Evolutionary conservation across 1,140 invertebrate genomes (phyloP).

Genomic region (Atopsyche davidsoni): DNA sequence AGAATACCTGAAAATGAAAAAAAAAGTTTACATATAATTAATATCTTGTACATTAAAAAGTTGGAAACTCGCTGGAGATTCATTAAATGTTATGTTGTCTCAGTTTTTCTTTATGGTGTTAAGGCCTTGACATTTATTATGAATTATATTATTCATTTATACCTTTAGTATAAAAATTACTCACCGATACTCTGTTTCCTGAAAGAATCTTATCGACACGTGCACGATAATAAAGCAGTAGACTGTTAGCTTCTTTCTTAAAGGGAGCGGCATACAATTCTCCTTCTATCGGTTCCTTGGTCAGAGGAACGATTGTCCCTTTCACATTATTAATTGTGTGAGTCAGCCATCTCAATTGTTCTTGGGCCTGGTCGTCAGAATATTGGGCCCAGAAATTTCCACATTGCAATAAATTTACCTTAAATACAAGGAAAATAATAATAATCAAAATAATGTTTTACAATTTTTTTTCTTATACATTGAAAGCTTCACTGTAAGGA

Average conservation of each 20-base stretch:
- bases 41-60: conserved; percentile 1
- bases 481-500: too few relatives aligned
- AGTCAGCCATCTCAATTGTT: conserved; percentile 27
- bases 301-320: conserved; percentile 2
- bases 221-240: conserved; percentile 31
- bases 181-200: conserved; percentile 39
- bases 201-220: conserved; percentile 33
- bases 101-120: too few relatives aligned
- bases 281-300: neutral
- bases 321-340: conserved; percentile 33
- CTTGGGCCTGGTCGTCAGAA: conserved; percentile 37
- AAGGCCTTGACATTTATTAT: too few relatives aligned
- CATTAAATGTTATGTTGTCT: too few relatives aligned
- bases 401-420: too few relatives aligned
- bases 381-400: conserved; percentile 58
- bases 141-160: neutral
- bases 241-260: neutral
- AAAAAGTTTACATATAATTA: conserved; percentile 9
- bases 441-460: too few relatives aligned
- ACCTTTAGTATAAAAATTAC: conserved; percentile 5
- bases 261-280: conserved; percentile 16
- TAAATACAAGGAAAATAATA: too few relatives aligned
- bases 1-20: conserved; percentile 52
- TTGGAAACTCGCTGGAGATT: too few relatives aligned
- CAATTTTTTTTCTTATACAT: too few relatives aligned